Conservation (phyloP, 2,888 invertebrate genomes). For the Gibbula magus region DNA sequence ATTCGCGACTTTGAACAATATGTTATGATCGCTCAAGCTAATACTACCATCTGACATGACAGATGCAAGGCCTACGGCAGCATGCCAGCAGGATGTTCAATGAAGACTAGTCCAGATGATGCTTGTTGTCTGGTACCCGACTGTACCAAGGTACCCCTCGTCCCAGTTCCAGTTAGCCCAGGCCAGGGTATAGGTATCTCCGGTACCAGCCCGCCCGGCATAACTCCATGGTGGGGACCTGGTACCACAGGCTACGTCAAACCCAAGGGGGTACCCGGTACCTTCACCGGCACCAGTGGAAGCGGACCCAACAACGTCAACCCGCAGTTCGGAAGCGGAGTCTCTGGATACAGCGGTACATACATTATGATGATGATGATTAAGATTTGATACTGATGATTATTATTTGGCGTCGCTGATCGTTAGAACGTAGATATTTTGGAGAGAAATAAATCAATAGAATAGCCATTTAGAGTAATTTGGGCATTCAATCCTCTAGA, state of each 20-base stretch:
- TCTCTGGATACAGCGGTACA: not conserved
- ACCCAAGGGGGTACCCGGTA: constrained; percentile 49
- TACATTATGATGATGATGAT: not conserved
- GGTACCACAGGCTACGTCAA: constrained; percentile 48
- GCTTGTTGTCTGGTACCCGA: constrained; percentile 55
- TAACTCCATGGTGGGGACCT: constrained; percentile 21
- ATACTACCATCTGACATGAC: too few relatives aligned
- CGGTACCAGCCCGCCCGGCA: not conserved
- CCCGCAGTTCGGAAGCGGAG: constrained; percentile 19
- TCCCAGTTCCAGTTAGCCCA: constrained; percentile 37
- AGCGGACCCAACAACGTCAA: constrained; percentile 35
- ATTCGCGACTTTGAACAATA: too few relatives aligned
- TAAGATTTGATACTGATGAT: too few relatives aligned
- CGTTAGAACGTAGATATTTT: too few relatives aligned
- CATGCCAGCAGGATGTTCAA: constrained; percentile 41
- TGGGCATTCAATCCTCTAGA: too few relatives aligned
- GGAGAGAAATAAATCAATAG: too few relatives aligned
- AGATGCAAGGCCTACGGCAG: constrained; percentile 53
- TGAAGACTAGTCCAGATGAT: constrained; percentile 49
- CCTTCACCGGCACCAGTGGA: constrained; percentile 51
- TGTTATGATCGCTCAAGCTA: not conserved
- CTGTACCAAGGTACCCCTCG: constrained; percentile 47
- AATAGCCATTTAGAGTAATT: too few relatives aligned
- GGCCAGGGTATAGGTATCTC: constrained; percentile 16
- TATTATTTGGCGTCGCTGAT: too few relatives aligned